phyloP scores from a whole-genome alignment of 2,113 vertebrate genomes.

The Planiliza haematocheilus region DNA sequence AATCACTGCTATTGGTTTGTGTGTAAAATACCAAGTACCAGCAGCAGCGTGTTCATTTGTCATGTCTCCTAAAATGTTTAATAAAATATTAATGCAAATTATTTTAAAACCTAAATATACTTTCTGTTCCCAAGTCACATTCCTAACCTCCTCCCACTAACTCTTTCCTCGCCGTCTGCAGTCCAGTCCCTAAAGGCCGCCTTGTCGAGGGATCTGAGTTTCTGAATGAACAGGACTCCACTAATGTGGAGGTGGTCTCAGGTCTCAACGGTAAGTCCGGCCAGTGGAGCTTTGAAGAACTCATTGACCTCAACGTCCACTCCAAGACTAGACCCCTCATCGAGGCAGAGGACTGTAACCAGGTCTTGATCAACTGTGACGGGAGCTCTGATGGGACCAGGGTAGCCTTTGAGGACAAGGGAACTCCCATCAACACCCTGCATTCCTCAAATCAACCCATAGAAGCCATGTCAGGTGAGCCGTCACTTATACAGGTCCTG shows the following conservation, averaged over 20 bases:
- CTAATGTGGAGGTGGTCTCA: constrained; percentile 69
- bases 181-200: constrained; percentile 75
- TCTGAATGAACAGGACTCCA: constrained; percentile 80
- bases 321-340: constrained; percentile 81
- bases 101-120: no score
- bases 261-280: constrained; percentile 85
- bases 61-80: no score
- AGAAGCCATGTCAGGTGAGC: constrained; percentile 87
- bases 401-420: constrained; percentile 84
- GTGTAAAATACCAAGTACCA: background rate
- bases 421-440: constrained; percentile 79
- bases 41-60: background rate
- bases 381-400: constrained; percentile 78
- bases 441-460: constrained; percentile 84
- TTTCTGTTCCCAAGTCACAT: background rate
- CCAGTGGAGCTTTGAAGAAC: constrained; percentile 86
- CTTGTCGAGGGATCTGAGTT: constrained; percentile 75
- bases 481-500: background rate
- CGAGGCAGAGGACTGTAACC: constrained; percentile 77
- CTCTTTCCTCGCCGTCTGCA: constrained; percentile 50
- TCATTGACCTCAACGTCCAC: constrained; percentile 85
- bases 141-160: background rate
- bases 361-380: constrained; percentile 83
- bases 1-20: background rate
- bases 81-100: no score